These are phyloP conservation scores for Drosophila rhopaloa DNA, from an alignment of 1,140 invertebrate species.

Conservation along the genomic window DNA sequence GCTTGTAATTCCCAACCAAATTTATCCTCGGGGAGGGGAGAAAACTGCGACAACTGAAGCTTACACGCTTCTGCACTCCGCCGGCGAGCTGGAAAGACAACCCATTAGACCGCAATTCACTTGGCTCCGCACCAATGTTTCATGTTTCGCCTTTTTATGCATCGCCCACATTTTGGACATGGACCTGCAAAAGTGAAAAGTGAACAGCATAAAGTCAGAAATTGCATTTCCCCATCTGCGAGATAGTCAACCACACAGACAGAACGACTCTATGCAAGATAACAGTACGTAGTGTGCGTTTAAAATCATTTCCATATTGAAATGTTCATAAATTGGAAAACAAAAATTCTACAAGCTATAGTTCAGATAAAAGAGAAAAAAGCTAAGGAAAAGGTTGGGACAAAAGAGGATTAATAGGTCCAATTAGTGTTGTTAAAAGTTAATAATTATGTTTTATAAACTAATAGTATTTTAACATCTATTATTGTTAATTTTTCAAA, in stretches of 20 bases:
- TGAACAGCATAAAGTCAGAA: conserved; percentile 62
- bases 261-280: conserved; percentile 4
- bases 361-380: too few species aligned
- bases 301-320: background rate
- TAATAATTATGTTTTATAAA: too few species aligned
- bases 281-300: conserved; percentile 10
- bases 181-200: conserved; percentile 54
- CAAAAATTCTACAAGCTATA: too few species aligned
- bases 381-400: too few species aligned
- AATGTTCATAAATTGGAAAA: too few species aligned
- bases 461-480: too few species aligned
- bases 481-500: too few species aligned
- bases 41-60: conserved; percentile 35
- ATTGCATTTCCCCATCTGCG: conserved; percentile 64
- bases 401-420: too few species aligned
- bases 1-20: background rate
- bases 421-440: too few species aligned
- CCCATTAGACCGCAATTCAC: conserved; percentile 71
- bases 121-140: conserved; percentile 53
- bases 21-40: background rate
- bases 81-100: conserved; percentile 31
- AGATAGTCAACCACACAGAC: conserved; percentile 24
- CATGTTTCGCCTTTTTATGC: conserved; percentile 54
- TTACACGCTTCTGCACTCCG: conserved; percentile 47
- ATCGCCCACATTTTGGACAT: conserved; percentile 58